phyloP scores from a whole-genome alignment of 1,140 invertebrate genomes.

The Drosophila ambigua region DNA sequence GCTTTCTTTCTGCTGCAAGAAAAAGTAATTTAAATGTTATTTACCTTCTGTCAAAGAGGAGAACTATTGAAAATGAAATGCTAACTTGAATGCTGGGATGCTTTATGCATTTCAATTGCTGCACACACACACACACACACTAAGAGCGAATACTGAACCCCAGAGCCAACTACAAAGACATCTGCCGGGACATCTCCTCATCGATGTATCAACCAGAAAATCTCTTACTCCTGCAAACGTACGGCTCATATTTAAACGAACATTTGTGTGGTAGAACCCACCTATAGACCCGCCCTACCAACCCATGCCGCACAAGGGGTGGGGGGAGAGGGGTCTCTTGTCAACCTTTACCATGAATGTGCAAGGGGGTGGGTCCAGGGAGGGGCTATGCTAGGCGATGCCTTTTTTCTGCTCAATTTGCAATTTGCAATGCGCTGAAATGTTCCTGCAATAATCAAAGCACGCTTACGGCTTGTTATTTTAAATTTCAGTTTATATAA shows the following conservation, averaged over 20 bases:
- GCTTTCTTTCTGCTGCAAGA: neutral
- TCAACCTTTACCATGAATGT: no score
- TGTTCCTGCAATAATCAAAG: constrained; percentile 59
- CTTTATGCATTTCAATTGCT: constrained; percentile 17
- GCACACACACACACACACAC: neutral
- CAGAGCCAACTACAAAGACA: no score
- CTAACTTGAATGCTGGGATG: no score
- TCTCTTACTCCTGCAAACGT: no score
- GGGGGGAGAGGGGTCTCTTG: no score
- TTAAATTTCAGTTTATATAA: constrained; percentile 72
- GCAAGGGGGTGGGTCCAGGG: no score
- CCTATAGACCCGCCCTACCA: neutral
- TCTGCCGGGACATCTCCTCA: no score
- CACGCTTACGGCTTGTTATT: constrained; percentile 69
- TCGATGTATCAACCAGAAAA: no score
- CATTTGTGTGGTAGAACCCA: constrained; percentile 28
- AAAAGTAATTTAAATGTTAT: constrained; percentile 32
- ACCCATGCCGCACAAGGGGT: no score
- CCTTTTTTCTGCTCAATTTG: constrained; percentile 59
- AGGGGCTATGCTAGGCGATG: neutral
- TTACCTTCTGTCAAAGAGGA: constrained; percentile 3
- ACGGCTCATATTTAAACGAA: constrained; percentile 48
- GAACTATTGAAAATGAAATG: no score
- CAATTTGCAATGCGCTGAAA: constrained; percentile 57
- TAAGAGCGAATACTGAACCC: no score